These are phyloP conservation scores for Masnerella sp. DNA, from an alignment of 2,888 invertebrate species.

Conservation along the genomic window DNA sequence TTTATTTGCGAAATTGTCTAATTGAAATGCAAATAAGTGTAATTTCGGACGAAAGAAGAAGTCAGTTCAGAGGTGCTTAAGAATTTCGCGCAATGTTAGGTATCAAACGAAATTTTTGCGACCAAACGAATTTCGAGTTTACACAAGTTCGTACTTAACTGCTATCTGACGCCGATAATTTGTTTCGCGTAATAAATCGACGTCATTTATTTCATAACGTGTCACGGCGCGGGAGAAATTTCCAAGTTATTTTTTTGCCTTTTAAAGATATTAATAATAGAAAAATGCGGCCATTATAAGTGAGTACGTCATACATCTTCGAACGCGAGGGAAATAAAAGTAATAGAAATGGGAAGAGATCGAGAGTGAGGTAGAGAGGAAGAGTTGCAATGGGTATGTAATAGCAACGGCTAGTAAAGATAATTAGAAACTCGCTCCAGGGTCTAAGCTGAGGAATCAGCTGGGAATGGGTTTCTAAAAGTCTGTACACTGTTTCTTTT, in stretches of 20 bases:
- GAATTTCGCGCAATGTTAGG: too few species aligned
- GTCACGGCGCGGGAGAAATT: slow-evolving; percentile 9
- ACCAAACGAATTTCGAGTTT: slow-evolving; percentile 1
- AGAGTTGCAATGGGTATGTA: slow-evolving; percentile 32
- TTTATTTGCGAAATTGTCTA: neutral
- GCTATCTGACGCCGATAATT: slow-evolving; percentile 24
- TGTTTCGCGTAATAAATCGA: slow-evolving; percentile 19
- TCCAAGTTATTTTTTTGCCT: slow-evolving; percentile 22
- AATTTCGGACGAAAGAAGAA: neutral
- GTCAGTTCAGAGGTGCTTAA: too few species aligned
- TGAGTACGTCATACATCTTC: slow-evolving; percentile 24
- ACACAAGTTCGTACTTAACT: slow-evolving; percentile 25
- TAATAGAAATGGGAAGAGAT: slow-evolving; percentile 42
- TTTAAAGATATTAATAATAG: slow-evolving; percentile 32
- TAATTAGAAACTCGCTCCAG: slow-evolving; percentile 68
- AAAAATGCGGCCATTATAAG: slow-evolving; percentile 27
- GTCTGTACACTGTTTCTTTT: neutral
- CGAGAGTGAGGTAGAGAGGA: slow-evolving; percentile 50
- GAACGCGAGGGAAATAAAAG: slow-evolving; percentile 34
- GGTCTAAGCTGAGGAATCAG: slow-evolving; percentile 31
- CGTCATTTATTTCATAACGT: slow-evolving; percentile 28
- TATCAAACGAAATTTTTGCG: neutral
- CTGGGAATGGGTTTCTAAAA: slow-evolving; percentile 26
- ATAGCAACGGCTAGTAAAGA: slow-evolving; percentile 57
- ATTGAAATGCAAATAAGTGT: neutral